These are phyloP conservation scores for Pteropus alecto DNA, from an alignment of 2,113 vertebrate species.

Conservation along the genomic window DNA sequence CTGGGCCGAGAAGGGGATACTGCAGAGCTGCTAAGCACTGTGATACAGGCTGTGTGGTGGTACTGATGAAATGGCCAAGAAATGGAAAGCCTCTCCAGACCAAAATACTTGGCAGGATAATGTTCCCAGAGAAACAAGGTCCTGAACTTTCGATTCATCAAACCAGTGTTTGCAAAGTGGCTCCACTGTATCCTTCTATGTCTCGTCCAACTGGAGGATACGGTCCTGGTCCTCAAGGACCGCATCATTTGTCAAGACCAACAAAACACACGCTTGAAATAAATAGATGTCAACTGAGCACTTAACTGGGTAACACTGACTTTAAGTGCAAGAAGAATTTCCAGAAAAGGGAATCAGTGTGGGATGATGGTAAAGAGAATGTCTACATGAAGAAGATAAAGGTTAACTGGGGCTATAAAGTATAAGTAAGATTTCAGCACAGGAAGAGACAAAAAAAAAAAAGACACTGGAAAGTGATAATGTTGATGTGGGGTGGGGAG, in stretches of 20 bases:
- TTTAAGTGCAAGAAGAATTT: not conserved
- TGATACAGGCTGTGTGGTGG: not conserved
- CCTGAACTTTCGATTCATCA: not conserved
- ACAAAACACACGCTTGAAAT: not conserved
- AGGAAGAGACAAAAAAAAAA: not conserved
- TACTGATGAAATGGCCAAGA: not conserved
- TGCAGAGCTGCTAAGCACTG: not conserved
- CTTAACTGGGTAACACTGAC: not conserved
- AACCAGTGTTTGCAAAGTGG: not conserved
- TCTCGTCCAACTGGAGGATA: not conserved
- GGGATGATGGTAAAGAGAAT: not conserved
- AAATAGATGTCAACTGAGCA: not conserved
- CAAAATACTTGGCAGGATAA: not conserved
- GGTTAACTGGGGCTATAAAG: no score
- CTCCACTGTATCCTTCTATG: not conserved
- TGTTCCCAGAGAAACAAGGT: not conserved
- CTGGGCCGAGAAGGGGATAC: not conserved
- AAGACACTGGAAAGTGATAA: not conserved
- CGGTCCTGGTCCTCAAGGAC: not conserved
- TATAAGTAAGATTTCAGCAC: not conserved
- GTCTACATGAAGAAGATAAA: not conserved
- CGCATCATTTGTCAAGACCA: not conserved
- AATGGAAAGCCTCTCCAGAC: not conserved
- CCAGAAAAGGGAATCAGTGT: not conserved
- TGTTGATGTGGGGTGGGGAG: not conserved